These are phyloP conservation scores for Eupithecia abbreviata DNA, from an alignment of 2,888 invertebrate genomes.

Conservation along the genomic window DNA sequence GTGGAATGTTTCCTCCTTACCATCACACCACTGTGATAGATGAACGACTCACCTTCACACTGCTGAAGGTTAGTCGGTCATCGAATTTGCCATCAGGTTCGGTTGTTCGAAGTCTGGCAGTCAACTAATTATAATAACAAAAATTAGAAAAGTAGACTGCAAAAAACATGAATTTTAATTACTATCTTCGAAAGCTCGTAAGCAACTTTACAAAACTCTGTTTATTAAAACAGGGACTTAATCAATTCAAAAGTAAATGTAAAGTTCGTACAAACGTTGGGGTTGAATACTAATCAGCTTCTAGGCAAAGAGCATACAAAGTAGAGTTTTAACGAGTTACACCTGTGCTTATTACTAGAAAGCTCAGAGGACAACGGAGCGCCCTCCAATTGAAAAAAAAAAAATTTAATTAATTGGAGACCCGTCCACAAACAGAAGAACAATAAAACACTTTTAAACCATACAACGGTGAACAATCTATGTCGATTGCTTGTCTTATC, in stretches of 20 bases:
- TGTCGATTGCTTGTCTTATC: background rate
- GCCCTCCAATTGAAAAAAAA: background rate
- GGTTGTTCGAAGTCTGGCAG: background rate
- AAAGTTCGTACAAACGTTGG: constrained; percentile 10
- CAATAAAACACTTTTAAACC: background rate
- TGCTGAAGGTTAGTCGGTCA: background rate
- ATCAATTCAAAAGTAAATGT: constrained; percentile 22
- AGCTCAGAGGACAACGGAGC: background rate
- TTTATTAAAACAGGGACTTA: constrained; percentile 16
- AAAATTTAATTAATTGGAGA: no score
- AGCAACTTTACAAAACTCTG: background rate
- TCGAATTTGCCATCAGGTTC: background rate
- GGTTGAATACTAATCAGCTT: constrained; percentile 20
- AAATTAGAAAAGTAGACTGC: background rate
- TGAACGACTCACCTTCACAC: no score
- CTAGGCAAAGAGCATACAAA: constrained; percentile 21
- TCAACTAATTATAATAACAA: background rate
- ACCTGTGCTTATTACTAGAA: background rate
- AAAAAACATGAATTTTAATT: background rate
- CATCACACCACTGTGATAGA: background rate
- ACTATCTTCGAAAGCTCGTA: background rate
- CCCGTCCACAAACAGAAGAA: background rate
- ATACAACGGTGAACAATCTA: background rate
- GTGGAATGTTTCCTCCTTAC: background rate
- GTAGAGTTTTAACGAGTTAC: constrained; percentile 4